phyloP scores from a whole-genome alignment of 2,113 vertebrate species.

The Nibea coibor region DNA sequence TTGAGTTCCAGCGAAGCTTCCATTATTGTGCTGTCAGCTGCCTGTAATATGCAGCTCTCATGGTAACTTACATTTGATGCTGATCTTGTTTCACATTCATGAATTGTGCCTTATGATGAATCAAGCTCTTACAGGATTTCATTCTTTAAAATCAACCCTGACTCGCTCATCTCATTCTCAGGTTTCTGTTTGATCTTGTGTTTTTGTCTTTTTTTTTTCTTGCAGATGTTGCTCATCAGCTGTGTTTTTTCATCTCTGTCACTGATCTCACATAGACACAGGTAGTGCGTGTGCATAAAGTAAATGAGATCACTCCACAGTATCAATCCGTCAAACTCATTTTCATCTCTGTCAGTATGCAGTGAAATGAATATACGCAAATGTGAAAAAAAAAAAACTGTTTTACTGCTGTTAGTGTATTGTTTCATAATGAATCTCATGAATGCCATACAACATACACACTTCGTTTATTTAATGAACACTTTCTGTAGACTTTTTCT shows the following conservation, averaged over 20 bases:
- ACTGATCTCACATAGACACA: slow-evolving; percentile 73
- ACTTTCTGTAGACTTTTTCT: background rate
- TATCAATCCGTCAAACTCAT: slow-evolving; percentile 4
- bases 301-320: slow-evolving; percentile 19
- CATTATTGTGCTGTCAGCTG: slow-evolving; percentile 18
- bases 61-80: background rate
- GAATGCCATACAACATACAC: too few species aligned
- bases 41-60: background rate
- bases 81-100: background rate
- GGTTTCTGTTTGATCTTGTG: slow-evolving; percentile 11
- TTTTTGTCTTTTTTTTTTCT: background rate
- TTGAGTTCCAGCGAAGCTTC: slow-evolving; percentile 3
- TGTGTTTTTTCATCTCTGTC: slow-evolving; percentile 74
- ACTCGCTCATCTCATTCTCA: background rate
- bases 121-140: background rate
- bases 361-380: background rate
- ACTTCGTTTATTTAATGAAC: background rate
- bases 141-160: background rate
- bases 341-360: background rate
- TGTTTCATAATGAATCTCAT: too few species aligned
- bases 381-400: background rate
- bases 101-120: background rate
- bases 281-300: slow-evolving; percentile 82
- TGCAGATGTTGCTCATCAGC: slow-evolving; percentile 23
- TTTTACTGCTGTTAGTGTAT: background rate